These are phyloP conservation scores for Drosophila infuscata DNA, from an alignment of 2,888 invertebrate species.

Conservation along the genomic window DNA sequence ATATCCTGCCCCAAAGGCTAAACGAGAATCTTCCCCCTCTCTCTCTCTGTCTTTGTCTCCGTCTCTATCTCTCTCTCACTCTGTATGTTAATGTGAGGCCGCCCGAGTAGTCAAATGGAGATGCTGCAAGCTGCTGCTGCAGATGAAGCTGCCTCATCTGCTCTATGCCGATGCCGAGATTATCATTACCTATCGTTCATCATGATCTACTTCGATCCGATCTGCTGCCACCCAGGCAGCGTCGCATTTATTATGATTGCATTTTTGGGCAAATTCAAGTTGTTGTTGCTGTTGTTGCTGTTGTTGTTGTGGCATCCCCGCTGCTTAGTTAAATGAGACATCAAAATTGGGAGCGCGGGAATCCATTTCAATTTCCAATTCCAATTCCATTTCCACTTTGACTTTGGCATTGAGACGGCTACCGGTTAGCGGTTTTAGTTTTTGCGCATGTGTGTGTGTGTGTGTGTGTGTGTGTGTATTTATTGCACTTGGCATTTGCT, in stretches of 20 bases:
- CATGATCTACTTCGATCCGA: slow-evolving; percentile 28
- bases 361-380: slow-evolving; percentile 31
- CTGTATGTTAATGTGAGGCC: slow-evolving; percentile 70
- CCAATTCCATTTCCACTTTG: slow-evolving; percentile 33
- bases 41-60: not conserved
- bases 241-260: slow-evolving; percentile 76
- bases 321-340: slow-evolving; percentile 80
- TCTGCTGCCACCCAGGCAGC: slow-evolving; percentile 72
- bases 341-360: slow-evolving; percentile 48
- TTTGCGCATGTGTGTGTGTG: not conserved
- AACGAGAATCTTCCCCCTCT: slow-evolving; percentile 1
- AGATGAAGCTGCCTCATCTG: slow-evolving; percentile 5
- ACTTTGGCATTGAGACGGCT: slow-evolving; percentile 42
- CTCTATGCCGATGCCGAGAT: slow-evolving; percentile 40
- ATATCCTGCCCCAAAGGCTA: slow-evolving; percentile 16
- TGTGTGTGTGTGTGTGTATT: not conserved
- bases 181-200: slow-evolving; percentile 15
- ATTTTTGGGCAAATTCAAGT: slow-evolving; percentile 66
- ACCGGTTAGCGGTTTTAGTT: slow-evolving; percentile 56
- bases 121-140: slow-evolving; percentile 6
- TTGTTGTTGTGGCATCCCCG: slow-evolving; percentile 47
- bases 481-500: slow-evolving; percentile 49
- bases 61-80: not conserved
- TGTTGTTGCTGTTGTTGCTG: slow-evolving; percentile 14
- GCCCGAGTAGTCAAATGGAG: slow-evolving; percentile 70